These are phyloP conservation scores for Scortum barcoo DNA, from an alignment of 2,113 vertebrate genomes.

Conservation along the genomic window DNA sequence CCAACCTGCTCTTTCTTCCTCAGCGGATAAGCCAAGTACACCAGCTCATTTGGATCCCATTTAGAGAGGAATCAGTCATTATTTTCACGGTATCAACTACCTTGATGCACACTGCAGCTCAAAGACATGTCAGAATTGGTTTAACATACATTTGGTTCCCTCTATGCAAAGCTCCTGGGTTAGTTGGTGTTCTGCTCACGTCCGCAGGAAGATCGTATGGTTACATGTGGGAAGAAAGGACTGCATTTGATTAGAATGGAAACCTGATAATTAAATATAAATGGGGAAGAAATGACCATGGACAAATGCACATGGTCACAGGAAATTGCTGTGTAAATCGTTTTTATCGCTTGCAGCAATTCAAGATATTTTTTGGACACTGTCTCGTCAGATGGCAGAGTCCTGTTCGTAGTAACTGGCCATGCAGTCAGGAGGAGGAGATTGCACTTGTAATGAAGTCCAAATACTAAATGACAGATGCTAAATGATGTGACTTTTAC, in stretches of 20 bases:
- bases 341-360: slow-evolving; percentile 14
- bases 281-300: slow-evolving; percentile 10
- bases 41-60: slow-evolving; percentile 62
- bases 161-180: slow-evolving; percentile 13
- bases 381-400: slow-evolving; percentile 5
- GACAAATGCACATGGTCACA: slow-evolving; percentile 38
- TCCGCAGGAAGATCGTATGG: slow-evolving; percentile 46
- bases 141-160: slow-evolving; percentile 41
- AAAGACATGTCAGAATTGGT: slow-evolving; percentile 67
- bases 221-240: slow-evolving; percentile 33
- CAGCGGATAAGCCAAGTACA: slow-evolving; percentile 41
- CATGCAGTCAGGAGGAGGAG: not conserved
- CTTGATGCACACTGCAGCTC: slow-evolving; percentile 56
- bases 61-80: slow-evolving; percentile 63
- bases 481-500: not conserved
- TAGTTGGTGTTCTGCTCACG: slow-evolving; percentile 48
- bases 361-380: not conserved
- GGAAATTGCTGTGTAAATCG: slow-evolving; percentile 35
- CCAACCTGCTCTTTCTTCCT: slow-evolving; percentile 31
- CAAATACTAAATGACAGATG: not conserved
- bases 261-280: slow-evolving; percentile 61
- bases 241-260: slow-evolving; percentile 48
- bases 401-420: slow-evolving; percentile 24
- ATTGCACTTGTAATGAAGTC: slow-evolving; percentile 5
- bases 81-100: slow-evolving; percentile 60